Conservation (phyloP, 2,113 vertebrate genomes). For the Amblyopsis rosae region DNA sequence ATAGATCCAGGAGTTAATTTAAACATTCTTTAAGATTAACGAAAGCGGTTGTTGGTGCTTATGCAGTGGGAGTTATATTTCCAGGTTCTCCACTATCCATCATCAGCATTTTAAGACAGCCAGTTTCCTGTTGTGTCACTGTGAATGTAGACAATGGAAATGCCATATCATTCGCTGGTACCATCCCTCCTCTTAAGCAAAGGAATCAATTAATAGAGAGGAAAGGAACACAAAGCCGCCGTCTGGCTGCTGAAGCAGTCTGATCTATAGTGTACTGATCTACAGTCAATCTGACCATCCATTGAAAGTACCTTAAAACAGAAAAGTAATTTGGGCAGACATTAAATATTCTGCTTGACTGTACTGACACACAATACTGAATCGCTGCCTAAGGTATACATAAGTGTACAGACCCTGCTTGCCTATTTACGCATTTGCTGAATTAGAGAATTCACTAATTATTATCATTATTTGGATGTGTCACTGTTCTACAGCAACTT, state of each 20-base stretch:
- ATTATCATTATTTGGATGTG: background rate
- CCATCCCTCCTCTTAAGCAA: slow-evolving; percentile 32
- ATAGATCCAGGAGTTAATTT: slow-evolving; percentile 74
- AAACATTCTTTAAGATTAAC: slow-evolving; percentile 80
- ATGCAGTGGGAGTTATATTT: slow-evolving; percentile 67
- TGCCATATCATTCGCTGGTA: slow-evolving; percentile 23
- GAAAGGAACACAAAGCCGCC: slow-evolving; percentile 10
- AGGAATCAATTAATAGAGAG: slow-evolving; percentile 38
- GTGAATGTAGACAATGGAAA: slow-evolving; percentile 36
- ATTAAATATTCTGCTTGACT: slow-evolving; percentile 6
- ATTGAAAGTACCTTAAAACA: slow-evolving; percentile 31
- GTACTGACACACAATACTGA: slow-evolving; percentile 15
- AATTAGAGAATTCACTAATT: too few relatives aligned
- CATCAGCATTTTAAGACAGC: slow-evolving; percentile 58
- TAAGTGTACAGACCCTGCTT: too few relatives aligned
- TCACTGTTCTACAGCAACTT: background rate
- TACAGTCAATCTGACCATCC: background rate
- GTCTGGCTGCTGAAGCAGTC: slow-evolving; percentile 19
- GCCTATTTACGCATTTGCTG: too few relatives aligned
- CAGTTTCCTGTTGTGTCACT: slow-evolving; percentile 58
- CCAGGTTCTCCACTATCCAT: slow-evolving; percentile 62
- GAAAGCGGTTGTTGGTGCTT: slow-evolving; percentile 68
- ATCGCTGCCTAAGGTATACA: slow-evolving; percentile 19
- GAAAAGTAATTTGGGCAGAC: slow-evolving; percentile 20
- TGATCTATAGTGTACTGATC: slow-evolving; percentile 13